A percentile compares a stretch with the other conserved stretches of the same genome.
phyloP scores from a whole-genome alignment of 2,888 invertebrate species.

The Conomelus anceps region DNA sequence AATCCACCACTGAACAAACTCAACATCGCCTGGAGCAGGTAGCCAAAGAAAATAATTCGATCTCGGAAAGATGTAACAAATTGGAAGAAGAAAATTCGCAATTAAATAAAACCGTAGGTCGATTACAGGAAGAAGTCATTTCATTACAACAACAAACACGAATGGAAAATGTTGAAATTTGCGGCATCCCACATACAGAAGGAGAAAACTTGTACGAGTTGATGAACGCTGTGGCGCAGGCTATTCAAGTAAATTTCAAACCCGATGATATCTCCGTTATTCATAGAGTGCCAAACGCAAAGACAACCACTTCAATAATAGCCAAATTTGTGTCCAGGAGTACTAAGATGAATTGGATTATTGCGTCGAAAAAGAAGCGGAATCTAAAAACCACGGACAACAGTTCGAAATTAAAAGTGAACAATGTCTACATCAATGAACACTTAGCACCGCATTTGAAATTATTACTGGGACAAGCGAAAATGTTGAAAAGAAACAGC shows the following conservation, averaged over 20 bases:
- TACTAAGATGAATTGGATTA: not conserved
- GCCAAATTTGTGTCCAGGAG: not conserved
- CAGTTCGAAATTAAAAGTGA: not conserved
- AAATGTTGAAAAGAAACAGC: not conserved
- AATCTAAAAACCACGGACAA: not conserved
- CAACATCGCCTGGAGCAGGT: not conserved
- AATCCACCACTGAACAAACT: not conserved
- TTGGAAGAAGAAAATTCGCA: too few species aligned
- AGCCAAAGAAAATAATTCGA: not conserved
- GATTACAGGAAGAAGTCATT: not conserved
- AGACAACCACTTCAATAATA: not conserved
- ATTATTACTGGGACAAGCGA: not conserved
- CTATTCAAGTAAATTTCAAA: not conserved
- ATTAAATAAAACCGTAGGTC: too few species aligned
- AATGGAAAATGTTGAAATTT: not conserved
- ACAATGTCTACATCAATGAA: not conserved
- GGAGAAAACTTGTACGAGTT: not conserved
- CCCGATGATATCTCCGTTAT: not conserved
- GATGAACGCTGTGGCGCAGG: not conserved
- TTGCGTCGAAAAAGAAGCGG: not conserved
- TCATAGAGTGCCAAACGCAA: not conserved
- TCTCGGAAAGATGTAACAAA: not conserved
- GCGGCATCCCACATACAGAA: not conserved
- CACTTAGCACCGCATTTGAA: not conserved
- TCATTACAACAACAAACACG: not conserved